Evolutionary conservation across 2,797 vertebrate genomes (phyloP), one percentile per base, ranked within the genome.

Genomic region (Orestias chungarensis): DNA sequence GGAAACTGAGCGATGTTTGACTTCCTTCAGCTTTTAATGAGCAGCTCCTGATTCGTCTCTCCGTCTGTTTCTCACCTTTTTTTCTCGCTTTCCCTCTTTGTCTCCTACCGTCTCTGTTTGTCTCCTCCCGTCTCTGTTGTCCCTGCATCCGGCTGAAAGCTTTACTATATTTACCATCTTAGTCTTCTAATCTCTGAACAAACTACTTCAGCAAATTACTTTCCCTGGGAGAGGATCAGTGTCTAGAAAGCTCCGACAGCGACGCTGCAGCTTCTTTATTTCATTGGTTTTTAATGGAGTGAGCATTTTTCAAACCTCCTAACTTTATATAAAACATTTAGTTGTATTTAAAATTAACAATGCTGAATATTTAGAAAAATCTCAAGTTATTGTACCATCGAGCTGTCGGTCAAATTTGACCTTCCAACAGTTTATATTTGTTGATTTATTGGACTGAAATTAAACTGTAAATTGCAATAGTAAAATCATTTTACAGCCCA

Each of bases 21-120:
- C 72, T 87, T 91, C 85, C 88, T 86, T 85, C 88, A 89, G 82
- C 91, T 88, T 89, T 91, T 91, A 92, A 92, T 92, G 90, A 92
- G 78, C 69, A 29, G 68, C 82, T 85, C 73, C 84, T 86, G 70
- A 84, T 88, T 75, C 76, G 65, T 68, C 71, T 50, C 52, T 70
- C 38, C 2, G 38, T 44, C 9, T 38, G n/a, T 61, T 70, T 64
- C 61, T n/a, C 46, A 64, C 25, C 27, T n/a, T n/a, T n/a, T n/a
- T n/a, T n/a, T n/a, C 44, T 33, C 14, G 38, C 55, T 47, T 38
- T 2, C 47, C 2, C 46, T 43, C 44, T 44, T 25, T 49, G 29
- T 70, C 65, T 25, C 3, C 25, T 31, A 12, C 23, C 71, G 66
- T 27, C 0, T 35, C 17, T 72, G 52, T 77, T 79, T 81, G 72